Base-by-base conservation (phyloP, 2,888 invertebrate genomes). In the Serripes groenlandicus region DNA sequence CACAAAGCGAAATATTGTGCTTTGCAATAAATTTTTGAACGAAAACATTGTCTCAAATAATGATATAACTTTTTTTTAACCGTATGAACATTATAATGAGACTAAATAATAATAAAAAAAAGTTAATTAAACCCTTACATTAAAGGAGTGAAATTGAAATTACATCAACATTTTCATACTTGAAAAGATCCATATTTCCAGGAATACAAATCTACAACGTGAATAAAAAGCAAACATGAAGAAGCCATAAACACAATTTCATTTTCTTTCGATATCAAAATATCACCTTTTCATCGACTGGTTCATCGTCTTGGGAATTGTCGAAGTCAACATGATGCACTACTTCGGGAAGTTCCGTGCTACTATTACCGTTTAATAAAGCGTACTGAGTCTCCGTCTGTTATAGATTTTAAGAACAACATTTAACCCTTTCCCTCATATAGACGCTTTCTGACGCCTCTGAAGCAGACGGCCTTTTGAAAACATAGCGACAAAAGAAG, bases 261-360 rank as follows among this genome's bases (percentile, higher is more conserved):
- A 34, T 4, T 26, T 42, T 66, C n/a, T n/a, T 18, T 60, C 18
- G 62, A n/a, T 66, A 28, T 28, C 18, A 23, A 66, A 30, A 42
- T 9, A 58, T 88, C 88, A 90, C 90, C 91, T 90, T 86, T 81
- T 89, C 89, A 42, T 81, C 87, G 37, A 82, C 78, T 7, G 78
- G 82, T 28, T 83, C 87, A 32, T 87, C 88, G 23, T 81, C 76
- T 30, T 73, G 56, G 37, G 81, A 60, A 49, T 83, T 72, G 32
- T 87, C 86, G 1, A 66, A 62, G 76, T 90, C 91, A 52, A 85
- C 86, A 78, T 91, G 91, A 78, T 90, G 88, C 62, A 90, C 84
- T 21, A 91, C 88, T 58, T 91, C 91, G 2, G 86, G 87, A 23
- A 73, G 64, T 11, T 90, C 88, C 4, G 77, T 82, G 52, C 83